These are phyloP conservation scores for Alligator mississippiensis DNA, from an alignment of 2,113 vertebrate genomes.

Conservation along the genomic window DNA sequence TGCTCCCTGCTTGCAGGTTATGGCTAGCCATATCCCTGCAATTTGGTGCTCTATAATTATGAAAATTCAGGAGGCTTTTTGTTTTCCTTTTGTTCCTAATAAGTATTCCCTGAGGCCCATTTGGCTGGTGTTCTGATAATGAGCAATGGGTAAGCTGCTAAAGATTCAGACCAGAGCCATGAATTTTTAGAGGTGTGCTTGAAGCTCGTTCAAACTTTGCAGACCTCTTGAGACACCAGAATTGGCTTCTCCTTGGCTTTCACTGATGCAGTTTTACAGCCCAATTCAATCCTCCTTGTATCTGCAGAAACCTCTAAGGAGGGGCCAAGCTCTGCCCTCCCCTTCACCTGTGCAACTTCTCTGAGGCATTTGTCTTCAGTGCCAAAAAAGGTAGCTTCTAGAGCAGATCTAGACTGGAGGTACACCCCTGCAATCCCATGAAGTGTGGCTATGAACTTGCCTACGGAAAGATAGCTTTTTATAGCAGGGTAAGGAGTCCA, in stretches of 20 bases:
- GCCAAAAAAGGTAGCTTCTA: accelerated
- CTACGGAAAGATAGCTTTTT: too few species aligned
- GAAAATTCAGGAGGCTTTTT: not conserved
- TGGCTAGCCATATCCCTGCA: not conserved
- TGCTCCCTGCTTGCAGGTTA: not conserved
- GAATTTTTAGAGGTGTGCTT: not conserved
- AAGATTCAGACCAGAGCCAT: not conserved
- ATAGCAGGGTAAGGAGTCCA: not conserved
- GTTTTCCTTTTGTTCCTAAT: not conserved
- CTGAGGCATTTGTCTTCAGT: accelerated
- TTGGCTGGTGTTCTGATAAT: slow-evolving; percentile 4
- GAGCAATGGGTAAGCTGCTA: not conserved
- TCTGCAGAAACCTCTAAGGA: not conserved
- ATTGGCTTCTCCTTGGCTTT: not conserved
- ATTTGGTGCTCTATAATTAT: not conserved
- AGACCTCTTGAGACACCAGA: not conserved
- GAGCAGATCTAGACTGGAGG: too few species aligned
- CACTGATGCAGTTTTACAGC: slow-evolving; percentile 8
- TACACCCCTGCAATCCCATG: too few species aligned
- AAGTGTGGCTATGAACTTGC: too few species aligned
- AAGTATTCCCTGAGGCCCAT: not conserved
- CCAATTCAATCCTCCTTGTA: not conserved
- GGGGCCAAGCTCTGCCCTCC: accelerated
- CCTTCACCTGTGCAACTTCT: accelerated
- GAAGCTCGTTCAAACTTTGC: not conserved